These are phyloP conservation scores for Genyomyrus donnyi DNA, from an alignment of 2,113 vertebrate genomes.

Conservation along the genomic window DNA sequence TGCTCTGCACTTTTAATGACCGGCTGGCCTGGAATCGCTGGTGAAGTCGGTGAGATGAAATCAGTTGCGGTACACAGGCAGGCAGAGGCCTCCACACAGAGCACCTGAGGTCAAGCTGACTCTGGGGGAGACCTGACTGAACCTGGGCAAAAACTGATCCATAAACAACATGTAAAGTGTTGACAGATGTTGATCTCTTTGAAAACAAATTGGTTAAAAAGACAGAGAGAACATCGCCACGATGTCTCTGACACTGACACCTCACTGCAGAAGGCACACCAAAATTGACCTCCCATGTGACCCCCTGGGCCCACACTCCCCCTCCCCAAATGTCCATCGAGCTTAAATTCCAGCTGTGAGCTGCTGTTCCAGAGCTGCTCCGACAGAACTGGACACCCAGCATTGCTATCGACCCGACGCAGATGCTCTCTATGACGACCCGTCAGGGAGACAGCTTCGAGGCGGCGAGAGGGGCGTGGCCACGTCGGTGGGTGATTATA, in stretches of 20 bases:
- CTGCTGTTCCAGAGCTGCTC: neutral
- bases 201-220: neutral
- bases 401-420: constrained; percentile 44
- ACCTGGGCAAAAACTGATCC: neutral
- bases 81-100: neutral
- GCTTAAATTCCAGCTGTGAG: neutral
- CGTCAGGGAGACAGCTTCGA: constrained; percentile 61
- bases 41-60: neutral
- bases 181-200: neutral
- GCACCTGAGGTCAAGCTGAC: neutral
- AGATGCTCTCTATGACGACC: no score
- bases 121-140: neutral
- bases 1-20: neutral
- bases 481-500: constrained; percentile 66
- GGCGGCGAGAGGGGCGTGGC: constrained; percentile 50
- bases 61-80: neutral
- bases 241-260: neutral
- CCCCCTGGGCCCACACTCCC: neutral
- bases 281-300: neutral
- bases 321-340: neutral
- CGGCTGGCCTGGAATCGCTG: neutral
- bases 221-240: neutral
- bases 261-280: neutral
- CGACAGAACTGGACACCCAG: neutral
- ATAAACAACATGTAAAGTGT: neutral